Evolutionary conservation across 2,888 invertebrate genomes (phyloP), one percentile per base, ranked within the genome.

Genomic region (Heliconius cydno): DNA sequence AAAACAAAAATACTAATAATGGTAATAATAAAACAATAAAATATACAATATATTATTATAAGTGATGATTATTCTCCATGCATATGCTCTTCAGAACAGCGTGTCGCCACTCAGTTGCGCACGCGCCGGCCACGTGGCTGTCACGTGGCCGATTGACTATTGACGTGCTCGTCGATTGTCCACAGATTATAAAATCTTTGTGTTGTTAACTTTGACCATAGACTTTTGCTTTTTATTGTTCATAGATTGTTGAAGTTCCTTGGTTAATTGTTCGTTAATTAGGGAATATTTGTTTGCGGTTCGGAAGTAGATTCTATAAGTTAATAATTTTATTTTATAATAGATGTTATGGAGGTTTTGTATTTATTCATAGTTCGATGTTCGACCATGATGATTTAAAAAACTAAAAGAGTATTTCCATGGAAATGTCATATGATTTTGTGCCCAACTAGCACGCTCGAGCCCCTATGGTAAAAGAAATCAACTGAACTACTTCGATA

Each of bases 51-150:
- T 75, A 38, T 57, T 71, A 28, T 75, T 57, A 10, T 71, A 74
- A 82, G 72, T 81, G 78, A 79, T 85, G 85, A 86, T 86, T 85
- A 84, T 81, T 71, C 46, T 79, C 82, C 84, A 81, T 78, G 90
- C 93, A 94, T 93, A 94, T 93, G 94, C 91, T 91, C 93, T 93
- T 87, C 87, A 93, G 84, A 92, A 79, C 93, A 90, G 93, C 92
- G 87, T 85, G 92, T 84, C 86, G 90, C 89, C 93, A 84, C 93
- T 93, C 83, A 83, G 82, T 46, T 25, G 85, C 85, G 89, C 93
- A 89, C 92, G 90, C 90, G 93, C 1, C 88, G 80, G 90, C 81
- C 92, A 90, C 92, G 92, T 88, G 91, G 84, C 87, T 85, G 89
- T 92, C 93, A 89, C 92, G 90, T 90, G 93, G 1, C 46, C 88